phyloP scores from a whole-genome alignment of 2,797 vertebrate species.

The Notolabrus celidotus region DNA sequence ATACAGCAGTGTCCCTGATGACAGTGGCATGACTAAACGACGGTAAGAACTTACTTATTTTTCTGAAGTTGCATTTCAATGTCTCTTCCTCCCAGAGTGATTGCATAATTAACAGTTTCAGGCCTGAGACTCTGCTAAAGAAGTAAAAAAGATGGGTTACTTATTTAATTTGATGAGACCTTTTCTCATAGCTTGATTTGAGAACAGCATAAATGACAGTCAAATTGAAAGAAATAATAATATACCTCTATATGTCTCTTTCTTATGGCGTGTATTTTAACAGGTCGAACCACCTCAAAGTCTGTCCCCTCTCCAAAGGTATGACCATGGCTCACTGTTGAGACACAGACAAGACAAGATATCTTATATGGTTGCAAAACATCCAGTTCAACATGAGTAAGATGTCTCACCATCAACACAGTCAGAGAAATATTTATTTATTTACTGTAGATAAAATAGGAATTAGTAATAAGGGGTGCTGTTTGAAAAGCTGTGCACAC shows the following conservation, averaged over 20 bases:
- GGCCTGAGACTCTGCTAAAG: constrained; percentile 67
- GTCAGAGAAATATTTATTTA: too few relatives aligned
- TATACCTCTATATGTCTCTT: constrained; percentile 81
- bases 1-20: neutral
- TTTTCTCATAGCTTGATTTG: too few relatives aligned
- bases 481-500: too few relatives aligned
- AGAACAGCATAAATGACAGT: neutral
- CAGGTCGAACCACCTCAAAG: constrained; percentile 82
- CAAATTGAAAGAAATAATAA: neutral
- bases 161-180: neutral
- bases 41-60: constrained; percentile 74
- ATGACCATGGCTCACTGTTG: constrained; percentile 67
- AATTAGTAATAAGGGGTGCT: too few relatives aligned
- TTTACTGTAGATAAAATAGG: too few relatives aligned
- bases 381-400: too few relatives aligned
- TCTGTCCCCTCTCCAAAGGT: constrained; percentile 58
- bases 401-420: too few relatives aligned
- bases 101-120: constrained; percentile 72
- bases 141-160: neutral
- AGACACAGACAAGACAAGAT: constrained; percentile 5
- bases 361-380: neutral
- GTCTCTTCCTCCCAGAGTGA: constrained; percentile 77
- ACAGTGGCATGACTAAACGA: neutral
- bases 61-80: constrained; percentile 82
- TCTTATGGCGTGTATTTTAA: constrained; percentile 77